These are phyloP conservation scores for Pantherophis alleghaniensis DNA, from an alignment of 2,797 vertebrate species.

Conservation along the genomic window DNA sequence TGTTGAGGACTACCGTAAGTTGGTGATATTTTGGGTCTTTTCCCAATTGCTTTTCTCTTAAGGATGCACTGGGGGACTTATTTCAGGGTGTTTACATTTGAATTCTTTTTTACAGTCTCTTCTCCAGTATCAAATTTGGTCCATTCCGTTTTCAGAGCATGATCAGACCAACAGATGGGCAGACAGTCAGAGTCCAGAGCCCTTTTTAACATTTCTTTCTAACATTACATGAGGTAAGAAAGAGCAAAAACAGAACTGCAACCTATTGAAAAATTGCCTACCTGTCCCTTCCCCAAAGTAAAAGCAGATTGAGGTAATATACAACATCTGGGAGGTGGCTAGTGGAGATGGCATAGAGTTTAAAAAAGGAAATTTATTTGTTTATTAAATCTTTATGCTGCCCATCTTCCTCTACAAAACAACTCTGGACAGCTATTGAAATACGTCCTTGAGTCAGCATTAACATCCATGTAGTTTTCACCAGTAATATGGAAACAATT, in stretches of 20 bases:
- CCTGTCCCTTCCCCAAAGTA: not conserved
- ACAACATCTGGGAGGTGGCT: not conserved
- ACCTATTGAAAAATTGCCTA: not conserved
- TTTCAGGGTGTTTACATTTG: not conserved
- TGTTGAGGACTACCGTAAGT: not conserved
- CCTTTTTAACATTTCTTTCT: not conserved
- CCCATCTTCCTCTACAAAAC: too few species aligned
- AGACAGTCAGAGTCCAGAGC: not conserved
- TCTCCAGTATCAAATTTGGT: not conserved
- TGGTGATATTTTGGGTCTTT: not conserved
- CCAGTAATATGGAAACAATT: not conserved
- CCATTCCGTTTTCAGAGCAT: not conserved
- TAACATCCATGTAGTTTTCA: not conserved
- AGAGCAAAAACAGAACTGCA: not conserved
- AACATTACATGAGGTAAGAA: not conserved
- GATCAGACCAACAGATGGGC: not conserved
- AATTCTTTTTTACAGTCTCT: not conserved
- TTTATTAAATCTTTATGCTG: too few species aligned
- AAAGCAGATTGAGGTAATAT: not conserved
- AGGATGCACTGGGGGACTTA: not conserved
- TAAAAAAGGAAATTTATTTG: not conserved
- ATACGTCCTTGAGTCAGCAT: not conserved
- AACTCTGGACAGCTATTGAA: too few species aligned
- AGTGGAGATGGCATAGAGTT: not conserved
- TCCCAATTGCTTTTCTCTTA: not conserved